Conservation (phyloP, 1,140 invertebrate species). For the Dreissena polymorpha region DNA sequence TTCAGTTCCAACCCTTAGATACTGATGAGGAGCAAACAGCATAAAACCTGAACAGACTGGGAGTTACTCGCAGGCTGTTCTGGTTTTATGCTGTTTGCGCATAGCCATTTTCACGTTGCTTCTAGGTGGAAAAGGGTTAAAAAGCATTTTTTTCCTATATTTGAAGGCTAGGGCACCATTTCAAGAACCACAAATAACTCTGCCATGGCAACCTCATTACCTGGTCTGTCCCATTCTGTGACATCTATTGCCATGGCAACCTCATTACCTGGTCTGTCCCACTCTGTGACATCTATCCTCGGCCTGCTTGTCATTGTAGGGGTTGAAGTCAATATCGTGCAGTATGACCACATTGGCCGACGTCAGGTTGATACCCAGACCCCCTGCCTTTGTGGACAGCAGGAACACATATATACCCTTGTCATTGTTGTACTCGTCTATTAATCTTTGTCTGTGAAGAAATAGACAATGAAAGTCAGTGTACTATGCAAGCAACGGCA, state of each 20-base stretch:
- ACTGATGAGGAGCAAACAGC: no score
- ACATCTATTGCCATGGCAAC: slow-evolving; percentile 85
- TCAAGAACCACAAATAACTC: no score
- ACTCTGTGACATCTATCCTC: slow-evolving; percentile 98
- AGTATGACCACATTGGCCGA: slow-evolving; percentile 83
- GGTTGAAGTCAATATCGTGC: slow-evolving; percentile 89
- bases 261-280: slow-evolving; percentile 89
- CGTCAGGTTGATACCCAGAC: slow-evolving; percentile 83
- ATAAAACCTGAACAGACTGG: no score
- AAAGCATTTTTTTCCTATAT: no score
- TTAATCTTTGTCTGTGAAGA: slow-evolving; percentile 80
- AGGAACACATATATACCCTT: slow-evolving; percentile 82
- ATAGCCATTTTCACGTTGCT: no score
- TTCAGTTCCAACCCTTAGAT: no score
- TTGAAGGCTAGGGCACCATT: no score
- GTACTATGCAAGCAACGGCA: no score
- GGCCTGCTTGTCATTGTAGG: slow-evolving; percentile 98
- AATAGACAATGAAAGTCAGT: no score
- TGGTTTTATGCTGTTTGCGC: no score
- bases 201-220: slow-evolving; percentile 73
- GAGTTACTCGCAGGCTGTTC: no score
- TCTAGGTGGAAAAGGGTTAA: no score
- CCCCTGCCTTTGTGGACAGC: slow-evolving; percentile 83
- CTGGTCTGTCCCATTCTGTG: slow-evolving; percentile 96
- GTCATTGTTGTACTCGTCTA: slow-evolving; percentile 82